Percentiles rank a stretch among this genome's conserved stretches.
These are phyloP conservation scores for Gadopsis bispinosus DNA, from an alignment of 2,797 vertebrate species.

Conservation along the genomic window DNA sequence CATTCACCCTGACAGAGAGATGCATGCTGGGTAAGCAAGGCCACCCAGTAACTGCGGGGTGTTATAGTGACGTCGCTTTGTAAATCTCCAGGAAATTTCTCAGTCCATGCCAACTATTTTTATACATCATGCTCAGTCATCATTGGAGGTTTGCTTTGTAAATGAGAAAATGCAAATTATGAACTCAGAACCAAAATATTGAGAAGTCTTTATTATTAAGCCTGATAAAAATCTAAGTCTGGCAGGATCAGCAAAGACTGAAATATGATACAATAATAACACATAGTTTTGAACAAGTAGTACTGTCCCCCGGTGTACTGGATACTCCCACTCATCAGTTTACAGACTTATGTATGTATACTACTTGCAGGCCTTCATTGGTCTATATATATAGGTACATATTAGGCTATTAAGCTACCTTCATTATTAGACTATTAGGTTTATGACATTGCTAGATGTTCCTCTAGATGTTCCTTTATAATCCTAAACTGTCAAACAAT, in stretches of 20 bases:
- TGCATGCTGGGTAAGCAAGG: slow-evolving; percentile 14
- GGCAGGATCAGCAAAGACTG: not conserved
- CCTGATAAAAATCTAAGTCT: not conserved
- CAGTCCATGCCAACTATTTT: not conserved
- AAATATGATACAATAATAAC: slow-evolving; percentile 1
- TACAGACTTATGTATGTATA: not conserved
- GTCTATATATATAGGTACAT: not conserved
- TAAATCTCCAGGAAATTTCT: not conserved
- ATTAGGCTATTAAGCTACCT: not conserved
- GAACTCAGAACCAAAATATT: not conserved
- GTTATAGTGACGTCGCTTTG: not conserved
- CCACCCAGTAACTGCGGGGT: not conserved
- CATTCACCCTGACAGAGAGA: not conserved
- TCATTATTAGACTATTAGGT: not conserved
- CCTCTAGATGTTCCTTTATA: not conserved
- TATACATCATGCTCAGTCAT: not conserved
- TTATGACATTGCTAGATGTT: not conserved
- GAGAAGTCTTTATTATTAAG: not conserved
- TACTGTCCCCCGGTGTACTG: not conserved
- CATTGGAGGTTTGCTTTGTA: not conserved
- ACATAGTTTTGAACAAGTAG: not conserved
- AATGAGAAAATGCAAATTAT: not conserved
- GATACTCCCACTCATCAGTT: not conserved
- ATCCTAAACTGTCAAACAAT: not conserved
- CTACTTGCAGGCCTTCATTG: not conserved